Base-by-base conservation (phyloP, 1,140 invertebrate species). In the Nixonia krombeini region DNA sequence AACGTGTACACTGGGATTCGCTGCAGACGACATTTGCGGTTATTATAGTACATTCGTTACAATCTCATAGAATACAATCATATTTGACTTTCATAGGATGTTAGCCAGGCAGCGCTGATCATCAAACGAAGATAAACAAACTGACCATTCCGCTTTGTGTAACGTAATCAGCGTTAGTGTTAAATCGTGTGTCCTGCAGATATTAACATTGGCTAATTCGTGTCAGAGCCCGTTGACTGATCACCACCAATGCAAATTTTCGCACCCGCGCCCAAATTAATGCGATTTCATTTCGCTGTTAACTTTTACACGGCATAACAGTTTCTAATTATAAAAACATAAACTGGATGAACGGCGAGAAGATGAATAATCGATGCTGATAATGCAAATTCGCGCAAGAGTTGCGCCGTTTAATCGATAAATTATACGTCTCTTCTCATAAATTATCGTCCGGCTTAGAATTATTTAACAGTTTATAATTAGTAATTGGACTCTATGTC, bases 191-290 rank as follows among this genome's bases (percentile, higher is more conserved):
- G 47, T 66, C 33, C 47, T 18, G 29, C 15, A 47, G 49, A 66
- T 50, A 58, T 66, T 66, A 66, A 45, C 63, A 49, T 50, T 66
- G 45, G 44, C 50, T 66, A 66, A 66, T 66, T 45, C 47, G 38
- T 45, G 26, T 25, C 26, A 37, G 5, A 23, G 41, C 42, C 57
- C 42, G 57, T 59, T 59, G 17, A 45, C 50, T 55, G 52, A 66
- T 66, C 46, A 50, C 42, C 5, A 40, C 46, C 9, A 2, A 12
- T 13, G 33, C 13, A 13, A 10, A 35, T 35, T 35, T 35, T 35
- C 33, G 12, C 33, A 13, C 12, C 12, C 13, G 7, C 4, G 13
- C 33, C 2, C 1, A 13, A 35, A 9, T 35, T 7, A 35, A 35
- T 13, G 2, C 12, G 12, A 4, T 35, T 35, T 1, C 33, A 13